These are phyloP conservation scores for Gerris lacustris DNA, from an alignment of 2,888 invertebrate species.

Conservation along the genomic window DNA sequence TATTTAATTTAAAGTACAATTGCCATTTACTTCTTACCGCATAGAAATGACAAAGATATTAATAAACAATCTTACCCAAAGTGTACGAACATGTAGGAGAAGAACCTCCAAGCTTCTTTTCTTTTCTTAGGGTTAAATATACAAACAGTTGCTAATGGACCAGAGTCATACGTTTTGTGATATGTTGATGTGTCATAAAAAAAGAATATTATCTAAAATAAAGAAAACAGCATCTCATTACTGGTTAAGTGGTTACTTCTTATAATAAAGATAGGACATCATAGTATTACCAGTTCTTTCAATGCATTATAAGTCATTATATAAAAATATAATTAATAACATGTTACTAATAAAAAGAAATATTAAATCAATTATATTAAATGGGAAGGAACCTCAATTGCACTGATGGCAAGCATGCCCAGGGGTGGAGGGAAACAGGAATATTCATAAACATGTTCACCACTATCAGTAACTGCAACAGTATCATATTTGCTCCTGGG, in stretches of 20 bases:
- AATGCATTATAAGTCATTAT: no score
- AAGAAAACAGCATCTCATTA: conserved; percentile 5
- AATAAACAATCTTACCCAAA: conserved; percentile 55
- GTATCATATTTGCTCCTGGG: conserved; percentile 33
- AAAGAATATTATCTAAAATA: conserved; percentile 31
- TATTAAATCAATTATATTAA: no score
- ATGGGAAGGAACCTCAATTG: no score
- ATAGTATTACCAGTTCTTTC: no score
- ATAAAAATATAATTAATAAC: no score
- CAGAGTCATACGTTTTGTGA: conserved; percentile 45
- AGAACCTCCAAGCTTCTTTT: conserved; percentile 81
- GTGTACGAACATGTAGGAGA: conserved; percentile 94
- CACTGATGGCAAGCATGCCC: conserved; percentile 60
- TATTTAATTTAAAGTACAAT: no score
- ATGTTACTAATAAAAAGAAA: no score
- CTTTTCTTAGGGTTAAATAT: conserved; percentile 81
- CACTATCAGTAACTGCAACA: conserved; percentile 47
- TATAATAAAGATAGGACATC: no score
- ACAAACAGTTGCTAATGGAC: conserved; percentile 66
- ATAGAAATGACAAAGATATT: conserved; percentile 17
- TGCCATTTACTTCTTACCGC: no score
- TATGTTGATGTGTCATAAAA: conserved; percentile 30
- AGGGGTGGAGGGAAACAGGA: conserved; percentile 86
- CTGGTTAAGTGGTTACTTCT: no score
- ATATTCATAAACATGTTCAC: conserved; percentile 81